A percentile compares a stretch with the other conserved stretches of the same genome.
These are phyloP conservation scores for Epinephelus cyanopodus DNA, from an alignment of 2,113 vertebrate genomes.

Conservation along the genomic window DNA sequence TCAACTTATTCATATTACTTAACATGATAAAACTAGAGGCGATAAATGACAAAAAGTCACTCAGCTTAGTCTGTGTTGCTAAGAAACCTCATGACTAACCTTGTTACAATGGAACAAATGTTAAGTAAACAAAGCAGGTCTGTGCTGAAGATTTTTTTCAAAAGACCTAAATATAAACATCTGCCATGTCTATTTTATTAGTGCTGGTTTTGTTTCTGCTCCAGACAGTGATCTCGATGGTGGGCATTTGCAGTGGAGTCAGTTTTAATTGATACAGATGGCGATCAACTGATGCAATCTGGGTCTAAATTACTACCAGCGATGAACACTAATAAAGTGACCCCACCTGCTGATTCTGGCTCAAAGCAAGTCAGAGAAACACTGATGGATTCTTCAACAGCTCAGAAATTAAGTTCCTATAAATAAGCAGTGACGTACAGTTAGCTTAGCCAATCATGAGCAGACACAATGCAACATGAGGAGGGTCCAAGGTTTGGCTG, in stretches of 20 bases:
- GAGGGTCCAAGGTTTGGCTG: constrained; percentile 4
- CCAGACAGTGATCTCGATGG: neutral
- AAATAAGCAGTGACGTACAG: neutral
- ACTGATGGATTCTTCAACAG: constrained; percentile 5
- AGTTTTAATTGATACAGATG: neutral
- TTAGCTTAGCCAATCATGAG: constrained; percentile 51
- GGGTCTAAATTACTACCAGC: neutral
- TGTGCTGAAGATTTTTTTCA: neutral
- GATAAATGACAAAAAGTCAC: neutral
- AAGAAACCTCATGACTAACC: neutral
- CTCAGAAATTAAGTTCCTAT: neutral
- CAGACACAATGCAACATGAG: constrained; percentile 53
- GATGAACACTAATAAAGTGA: neutral
- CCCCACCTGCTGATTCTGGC: neutral
- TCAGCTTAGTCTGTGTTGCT: neutral
- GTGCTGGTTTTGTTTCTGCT: no score
- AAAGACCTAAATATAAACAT: constrained; percentile 1
- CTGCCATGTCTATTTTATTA: neutral
- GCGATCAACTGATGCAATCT: neutral
- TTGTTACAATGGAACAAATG: neutral
- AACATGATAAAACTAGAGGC: neutral
- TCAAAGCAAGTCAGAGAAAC: neutral
- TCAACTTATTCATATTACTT: neutral
- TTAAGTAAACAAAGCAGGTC: neutral
- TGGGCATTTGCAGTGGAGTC: neutral